These are phyloP conservation scores for Acropternis orthonyx DNA, from an alignment of 2,797 vertebrate species.

Conservation along the genomic window DNA sequence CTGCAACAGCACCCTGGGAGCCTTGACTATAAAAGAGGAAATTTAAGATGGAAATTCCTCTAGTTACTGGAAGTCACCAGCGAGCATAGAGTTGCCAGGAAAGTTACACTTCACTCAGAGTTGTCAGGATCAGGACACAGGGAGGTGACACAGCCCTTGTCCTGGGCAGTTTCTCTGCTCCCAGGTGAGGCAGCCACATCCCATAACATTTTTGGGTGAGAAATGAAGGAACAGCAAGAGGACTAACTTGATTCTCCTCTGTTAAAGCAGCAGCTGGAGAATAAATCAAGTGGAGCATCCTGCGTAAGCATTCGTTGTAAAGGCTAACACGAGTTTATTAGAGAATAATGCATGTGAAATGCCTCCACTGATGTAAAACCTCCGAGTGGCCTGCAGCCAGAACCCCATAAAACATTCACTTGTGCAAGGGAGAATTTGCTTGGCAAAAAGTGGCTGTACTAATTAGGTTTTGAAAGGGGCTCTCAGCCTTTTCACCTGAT, in stretches of 20 bases:
- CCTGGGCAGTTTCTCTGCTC: neutral
- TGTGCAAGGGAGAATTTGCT: neutral
- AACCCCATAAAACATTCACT: neutral
- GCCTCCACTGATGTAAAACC: neutral
- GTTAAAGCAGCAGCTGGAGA: neutral
- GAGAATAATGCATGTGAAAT: neutral
- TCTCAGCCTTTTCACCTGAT: neutral
- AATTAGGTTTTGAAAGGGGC: slow-evolving; percentile 17
- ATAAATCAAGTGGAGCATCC: neutral
- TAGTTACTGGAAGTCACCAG: neutral
- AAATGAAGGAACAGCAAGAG: neutral
- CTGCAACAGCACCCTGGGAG: neutral
- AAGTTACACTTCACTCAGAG: neutral
- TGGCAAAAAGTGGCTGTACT: neutral
- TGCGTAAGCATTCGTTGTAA: neutral
- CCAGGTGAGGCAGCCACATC: neutral
- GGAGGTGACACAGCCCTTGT: neutral
- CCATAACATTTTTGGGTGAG: neutral
- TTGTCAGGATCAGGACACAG: no score
- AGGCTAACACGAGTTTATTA: neutral
- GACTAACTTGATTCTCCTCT: neutral
- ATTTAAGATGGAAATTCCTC: neutral
- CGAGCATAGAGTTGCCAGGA: neutral
- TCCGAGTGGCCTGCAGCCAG: neutral
- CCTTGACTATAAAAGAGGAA: neutral